Evolutionary conservation across 2,113 vertebrate species (phyloP), one percentile per base, ranked within the genome.

Genomic region (Tachuris rubrigastra): DNA sequence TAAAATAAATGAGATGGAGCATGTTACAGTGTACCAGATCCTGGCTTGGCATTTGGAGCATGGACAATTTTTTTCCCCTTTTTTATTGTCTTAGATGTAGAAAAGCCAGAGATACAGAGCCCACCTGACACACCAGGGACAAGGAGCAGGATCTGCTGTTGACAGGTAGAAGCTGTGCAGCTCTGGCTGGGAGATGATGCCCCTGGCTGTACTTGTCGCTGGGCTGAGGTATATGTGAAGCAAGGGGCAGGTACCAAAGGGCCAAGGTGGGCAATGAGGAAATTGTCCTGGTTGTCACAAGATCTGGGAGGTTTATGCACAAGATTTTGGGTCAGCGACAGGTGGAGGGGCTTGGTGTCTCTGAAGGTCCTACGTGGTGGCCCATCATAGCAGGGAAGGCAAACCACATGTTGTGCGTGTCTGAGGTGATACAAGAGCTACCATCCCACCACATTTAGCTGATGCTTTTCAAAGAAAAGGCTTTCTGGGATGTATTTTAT

Each of bases 1-100:
- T 74, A 92, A 93, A 97, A 95, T 90, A 93, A 97, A 94, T 82
- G 85, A 78, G 82, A 94, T 89, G 85, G 85, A 92, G 95, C 79
- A 79, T 0, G 0, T 71, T 89, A 42, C 68, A 89, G 21, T 25
- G 58, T 33, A 72, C 65, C 65, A 89, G 86, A 72, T 28, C 42
- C 30, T 74, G 78, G n/a, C n/a, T 60, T 77, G 47, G 50, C 27
- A 68, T 76, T 49, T 88, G 59, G 24, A 80, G 39, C 5, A 10
- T 27, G 31, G 47, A 21, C 28, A 42, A 66, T 56, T 75, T 41
- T 27, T 47, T 15, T 6, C 1, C 7, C 5, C 9, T 63, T 52
- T 47, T 67, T 25, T 31, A 60, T 71, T 68, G 12, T 87, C 65
- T 90, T 33, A 31, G 30, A 19, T 49, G 14, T 27, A 75, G 20